phyloP scores from a whole-genome alignment of 2,797 vertebrate species.

The Phalloptychus januarius region DNA sequence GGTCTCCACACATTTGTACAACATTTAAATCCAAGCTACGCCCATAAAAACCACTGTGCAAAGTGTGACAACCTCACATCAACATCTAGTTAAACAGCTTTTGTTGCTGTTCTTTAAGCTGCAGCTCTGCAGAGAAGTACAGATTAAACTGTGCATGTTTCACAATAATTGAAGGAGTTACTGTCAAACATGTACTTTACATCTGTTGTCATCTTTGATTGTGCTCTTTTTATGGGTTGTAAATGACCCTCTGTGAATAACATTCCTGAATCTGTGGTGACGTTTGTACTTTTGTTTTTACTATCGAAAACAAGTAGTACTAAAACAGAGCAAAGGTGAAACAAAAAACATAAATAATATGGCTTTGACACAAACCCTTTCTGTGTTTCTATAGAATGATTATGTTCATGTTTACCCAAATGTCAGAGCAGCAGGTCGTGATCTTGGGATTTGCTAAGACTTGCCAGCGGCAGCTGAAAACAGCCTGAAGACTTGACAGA shows the following conservation, averaged over 20 bases:
- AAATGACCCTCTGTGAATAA: conserved; percentile 1
- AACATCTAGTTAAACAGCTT: conserved; percentile 26
- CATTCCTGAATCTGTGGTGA: background rate
- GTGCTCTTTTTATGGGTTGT: background rate
- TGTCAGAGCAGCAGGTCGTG: background rate
- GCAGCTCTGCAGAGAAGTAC: background rate
- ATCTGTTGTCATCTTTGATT: conserved; percentile 3
- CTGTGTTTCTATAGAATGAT: background rate
- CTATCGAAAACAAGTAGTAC: conserved; percentile 2
- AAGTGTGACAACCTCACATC: conserved; percentile 4
- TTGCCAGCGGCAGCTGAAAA: conserved; percentile 36
- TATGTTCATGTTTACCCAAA: conserved; percentile 6
- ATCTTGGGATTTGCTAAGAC: conserved; percentile 41
- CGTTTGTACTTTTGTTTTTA: background rate
- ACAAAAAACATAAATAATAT: background rate
- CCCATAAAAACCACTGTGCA: conserved; percentile 12
- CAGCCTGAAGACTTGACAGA: conserved; percentile 32
- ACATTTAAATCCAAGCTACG: background rate
- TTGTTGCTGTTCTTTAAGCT: conserved; percentile 4
- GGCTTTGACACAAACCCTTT: background rate
- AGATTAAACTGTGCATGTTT: conserved; percentile 12
- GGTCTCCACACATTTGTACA: background rate
- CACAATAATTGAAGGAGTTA: conserved; percentile 16
- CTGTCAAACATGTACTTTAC: conserved; percentile 13
- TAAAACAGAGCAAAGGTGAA: background rate